These are phyloP conservation scores for Dascyllus trimaculatus DNA, from an alignment of 2,113 vertebrate genomes.

Conservation along the genomic window DNA sequence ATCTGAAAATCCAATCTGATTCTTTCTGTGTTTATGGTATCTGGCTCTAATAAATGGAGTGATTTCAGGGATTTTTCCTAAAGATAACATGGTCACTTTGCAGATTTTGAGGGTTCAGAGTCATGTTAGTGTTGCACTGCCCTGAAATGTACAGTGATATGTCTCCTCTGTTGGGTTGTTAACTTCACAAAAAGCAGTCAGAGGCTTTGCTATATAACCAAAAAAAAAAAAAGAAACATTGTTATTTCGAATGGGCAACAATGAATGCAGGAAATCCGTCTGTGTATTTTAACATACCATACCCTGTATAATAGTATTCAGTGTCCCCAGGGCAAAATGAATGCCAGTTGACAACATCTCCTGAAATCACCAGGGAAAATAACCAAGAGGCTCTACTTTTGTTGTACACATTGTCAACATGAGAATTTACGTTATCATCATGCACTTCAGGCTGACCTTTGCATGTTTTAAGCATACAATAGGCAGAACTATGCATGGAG, in stretches of 20 bases:
- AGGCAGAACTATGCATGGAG: not conserved
- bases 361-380: slow-evolving; percentile 31
- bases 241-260: not conserved
- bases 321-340: not conserved
- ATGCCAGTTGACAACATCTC: slow-evolving; percentile 19
- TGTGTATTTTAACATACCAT: slow-evolving; percentile 13
- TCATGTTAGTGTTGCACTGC: not conserved
- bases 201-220: slow-evolving; percentile 3
- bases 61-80: too few species aligned
- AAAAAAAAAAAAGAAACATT: slow-evolving; percentile 13
- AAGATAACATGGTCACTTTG: too few species aligned
- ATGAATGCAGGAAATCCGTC: slow-evolving; percentile 9
- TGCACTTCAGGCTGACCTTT: slow-evolving; percentile 33
- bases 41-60: too few species aligned
- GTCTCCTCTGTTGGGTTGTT: not conserved
- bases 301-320: slow-evolving; percentile 5
- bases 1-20: too few species aligned
- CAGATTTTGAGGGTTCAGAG: not conserved
- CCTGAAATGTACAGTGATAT: not conserved
- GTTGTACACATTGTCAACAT: slow-evolving; percentile 2
- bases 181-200: not conserved
- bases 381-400: slow-evolving; percentile 10
- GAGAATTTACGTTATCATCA: slow-evolving; percentile 14
- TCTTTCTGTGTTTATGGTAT: too few species aligned
- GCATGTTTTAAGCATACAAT: not conserved